Evolutionary conservation across 2,797 vertebrate species (phyloP), one percentile per base, ranked within the genome.

Genomic region (Anguilla pacifica): DNA sequence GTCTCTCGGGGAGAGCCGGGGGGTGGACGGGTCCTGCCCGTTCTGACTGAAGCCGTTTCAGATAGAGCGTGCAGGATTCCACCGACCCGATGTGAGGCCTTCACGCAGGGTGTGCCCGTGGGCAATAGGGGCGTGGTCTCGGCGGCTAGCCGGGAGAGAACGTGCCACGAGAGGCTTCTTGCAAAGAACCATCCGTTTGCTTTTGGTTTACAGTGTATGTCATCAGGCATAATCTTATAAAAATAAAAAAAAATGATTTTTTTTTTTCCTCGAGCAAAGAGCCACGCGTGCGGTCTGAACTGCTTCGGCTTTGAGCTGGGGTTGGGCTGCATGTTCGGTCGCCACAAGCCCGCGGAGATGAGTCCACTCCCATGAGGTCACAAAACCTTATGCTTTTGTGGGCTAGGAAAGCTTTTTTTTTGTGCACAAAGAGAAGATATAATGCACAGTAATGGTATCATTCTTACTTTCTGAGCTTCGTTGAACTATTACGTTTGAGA

Each of bases 41-140:
- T 64, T 81, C 57, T 22, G 59, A 28, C 61, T 7, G 81, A 55
- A 53, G 46, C 55, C 57, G 28, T 82, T 87, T 82, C 86, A 87
- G 55, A 72, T 72, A 31, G 86, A 82, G 86, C 57, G 4, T 55
- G 39, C 77, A 61, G 55, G 74, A 87, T 87, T 61, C 61, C 57
- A 87, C 82, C 74, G 39, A 19, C 49, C 74, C 82, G 86, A 86
- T 53, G 77, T 39, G 70, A 35, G 35, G 22, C n/a, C 22, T 79
- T 79, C 43, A 79, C 35, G 31, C 64, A 70, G 28, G 25, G 64
- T 25, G 25, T 9, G 77, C 22, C 31, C 64, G 46, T 59, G 72
- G 85, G 43, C 25, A 28, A n/a, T 6, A 9, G n/a, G 25, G 64
- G 39, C 28, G n/a, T 85, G 53, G 53, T 55, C 53, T 11, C 10